These are phyloP conservation scores for Sphaerophoria taeniata DNA, from an alignment of 2,888 invertebrate species.

Conservation along the genomic window DNA sequence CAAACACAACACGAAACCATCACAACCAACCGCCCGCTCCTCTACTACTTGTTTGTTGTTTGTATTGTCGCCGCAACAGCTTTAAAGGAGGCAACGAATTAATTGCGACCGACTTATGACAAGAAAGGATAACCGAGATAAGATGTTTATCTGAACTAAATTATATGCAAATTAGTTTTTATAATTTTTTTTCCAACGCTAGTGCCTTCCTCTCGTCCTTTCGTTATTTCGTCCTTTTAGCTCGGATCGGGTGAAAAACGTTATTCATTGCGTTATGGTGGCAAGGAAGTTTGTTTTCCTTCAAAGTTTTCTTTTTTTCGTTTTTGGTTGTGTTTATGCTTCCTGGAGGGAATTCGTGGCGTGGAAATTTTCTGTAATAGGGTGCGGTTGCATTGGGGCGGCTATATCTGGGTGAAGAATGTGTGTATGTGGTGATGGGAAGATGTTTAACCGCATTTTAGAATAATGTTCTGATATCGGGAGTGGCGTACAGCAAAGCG, in stretches of 20 bases:
- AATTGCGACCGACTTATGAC: slow-evolving; percentile 72
- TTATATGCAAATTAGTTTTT: slow-evolving; percentile 72
- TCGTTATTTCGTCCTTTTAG: slow-evolving; percentile 10
- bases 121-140: slow-evolving; percentile 74
- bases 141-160: slow-evolving; percentile 74
- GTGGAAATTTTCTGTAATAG: slow-evolving; percentile 19
- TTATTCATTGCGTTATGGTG: slow-evolving; percentile 61
- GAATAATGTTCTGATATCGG: slow-evolving; percentile 51
- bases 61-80: slow-evolving; percentile 13
- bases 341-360: slow-evolving; percentile 33
- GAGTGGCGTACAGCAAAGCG: not conserved
- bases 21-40: not conserved
- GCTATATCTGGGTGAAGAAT: not conserved
- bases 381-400: not conserved
- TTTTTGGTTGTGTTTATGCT: slow-evolving; percentile 48
- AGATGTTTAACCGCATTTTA: slow-evolving; percentile 64
- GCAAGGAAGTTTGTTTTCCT: slow-evolving; percentile 62
- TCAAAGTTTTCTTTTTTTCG: slow-evolving; percentile 26
- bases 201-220: too few species aligned
- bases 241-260: slow-evolving; percentile 39
- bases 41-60: slow-evolving; percentile 17
- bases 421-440: slow-evolving; percentile 2
- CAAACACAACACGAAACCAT: not conserved
- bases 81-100: slow-evolving; percentile 66
- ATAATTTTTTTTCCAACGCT: slow-evolving; percentile 17